Evolutionary conservation across 2,888 invertebrate genomes (phyloP).

Genomic region (Hirudinaria manillensis): DNA sequence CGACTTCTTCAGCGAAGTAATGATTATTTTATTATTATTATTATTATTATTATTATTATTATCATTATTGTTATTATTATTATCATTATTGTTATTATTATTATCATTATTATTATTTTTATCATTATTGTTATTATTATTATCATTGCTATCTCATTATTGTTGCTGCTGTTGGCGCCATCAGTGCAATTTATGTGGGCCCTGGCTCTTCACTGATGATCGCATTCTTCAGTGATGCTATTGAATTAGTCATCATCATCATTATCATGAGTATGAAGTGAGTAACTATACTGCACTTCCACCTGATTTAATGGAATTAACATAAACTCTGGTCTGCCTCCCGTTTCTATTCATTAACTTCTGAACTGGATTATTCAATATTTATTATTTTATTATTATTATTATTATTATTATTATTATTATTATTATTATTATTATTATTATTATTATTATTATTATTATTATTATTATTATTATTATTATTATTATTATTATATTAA

Average conservation of each 20-base stretch:
- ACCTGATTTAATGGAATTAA: too few relatives aligned
- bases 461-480: too few relatives aligned
- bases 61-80: not conserved
- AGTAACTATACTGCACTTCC: too few relatives aligned
- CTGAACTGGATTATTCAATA: not conserved
- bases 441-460: constrained; percentile 20
- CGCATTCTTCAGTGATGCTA: too few relatives aligned
- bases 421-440: constrained; percentile 22
- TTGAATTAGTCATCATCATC: too few relatives aligned
- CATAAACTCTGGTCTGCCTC: too few relatives aligned
- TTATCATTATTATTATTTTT: not conserved
- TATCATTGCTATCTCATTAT: not conserved
- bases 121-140: not conserved
- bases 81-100: not conserved
- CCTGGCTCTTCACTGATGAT: too few relatives aligned
- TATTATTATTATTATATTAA: too few relatives aligned
- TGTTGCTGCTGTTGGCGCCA: not conserved
- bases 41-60: constrained; percentile 3
- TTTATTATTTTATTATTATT: not conserved
- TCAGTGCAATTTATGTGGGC: too few relatives aligned
- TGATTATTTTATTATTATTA: constrained; percentile 2
- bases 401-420: constrained; percentile 13
- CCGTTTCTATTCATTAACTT: not conserved
- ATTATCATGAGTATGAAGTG: too few relatives aligned
- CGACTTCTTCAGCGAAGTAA: constrained; percentile 2